phyloP scores from a whole-genome alignment of 2,888 invertebrate species.

The Bimastos eiseni region DNA sequence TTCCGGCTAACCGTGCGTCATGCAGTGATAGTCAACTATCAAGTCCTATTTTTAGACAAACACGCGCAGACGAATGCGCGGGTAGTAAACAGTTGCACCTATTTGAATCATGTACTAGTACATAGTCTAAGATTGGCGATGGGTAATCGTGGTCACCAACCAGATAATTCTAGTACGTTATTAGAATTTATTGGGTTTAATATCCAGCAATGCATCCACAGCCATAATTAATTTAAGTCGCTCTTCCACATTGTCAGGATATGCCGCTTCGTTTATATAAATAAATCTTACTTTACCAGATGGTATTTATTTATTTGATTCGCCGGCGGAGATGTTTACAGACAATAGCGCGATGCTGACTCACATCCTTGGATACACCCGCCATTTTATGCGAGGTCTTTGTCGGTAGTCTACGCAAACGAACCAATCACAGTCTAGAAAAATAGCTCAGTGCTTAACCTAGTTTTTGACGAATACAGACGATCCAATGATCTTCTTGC shows the following conservation, averaged over 20 bases:
- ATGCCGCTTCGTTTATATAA: background rate
- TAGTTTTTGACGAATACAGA: background rate
- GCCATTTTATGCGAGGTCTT: background rate
- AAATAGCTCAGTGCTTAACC: constrained; percentile 20
- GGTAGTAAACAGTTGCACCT: background rate
- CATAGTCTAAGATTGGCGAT: background rate
- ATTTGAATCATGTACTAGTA: too few relatives aligned
- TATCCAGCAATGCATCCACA: background rate
- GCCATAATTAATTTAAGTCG: background rate
- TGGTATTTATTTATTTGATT: background rate
- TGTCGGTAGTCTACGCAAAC: background rate
- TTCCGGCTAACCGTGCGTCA: constrained; percentile 13
- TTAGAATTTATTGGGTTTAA: background rate
- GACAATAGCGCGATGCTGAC: background rate
- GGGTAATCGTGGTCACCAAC: too few relatives aligned
- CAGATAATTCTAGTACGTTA: too few relatives aligned
- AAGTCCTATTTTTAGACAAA: background rate
- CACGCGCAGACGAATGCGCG: background rate
- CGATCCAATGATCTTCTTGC: background rate
- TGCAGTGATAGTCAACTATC: background rate
- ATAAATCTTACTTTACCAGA: background rate
- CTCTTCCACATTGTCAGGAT: background rate
- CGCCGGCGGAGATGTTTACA: background rate
- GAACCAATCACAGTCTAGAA: constrained; percentile 6
- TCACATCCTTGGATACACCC: background rate